Base-by-base conservation (phyloP, 2,797 vertebrate genomes). In the Paramormyrops hopkinsi region DNA sequence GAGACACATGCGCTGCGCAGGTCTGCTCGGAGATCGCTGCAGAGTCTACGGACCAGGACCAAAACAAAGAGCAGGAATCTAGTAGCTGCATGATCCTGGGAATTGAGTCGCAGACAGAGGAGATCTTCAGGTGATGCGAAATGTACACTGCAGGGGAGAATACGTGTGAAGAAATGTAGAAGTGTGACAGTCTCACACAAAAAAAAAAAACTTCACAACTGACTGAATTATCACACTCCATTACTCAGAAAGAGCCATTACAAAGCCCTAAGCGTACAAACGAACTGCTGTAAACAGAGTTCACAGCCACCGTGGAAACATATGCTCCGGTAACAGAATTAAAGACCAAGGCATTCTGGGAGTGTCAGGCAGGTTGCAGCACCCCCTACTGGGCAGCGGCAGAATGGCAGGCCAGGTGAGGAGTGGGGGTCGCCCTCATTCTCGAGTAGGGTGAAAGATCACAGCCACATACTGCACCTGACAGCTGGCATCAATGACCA, bases 321-420 rank as follows among this genome's bases (percentile, higher is more conserved):
- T 51, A 85, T 50, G 48, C 41, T 46, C 9, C 48, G 2, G 9
- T n/a, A 25, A 85, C 46, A 85, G 44, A 91, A 90, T 90, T 87
- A 37, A 59, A 65, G 89, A 83, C 89, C 54, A 25, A 82, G 14
- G 88, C 4, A 1, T 92, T 90, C 65, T 91, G 90, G 86, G 88
- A 90, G 90, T 51, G 9, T 48, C n/a, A 85, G 37, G 37, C 37
- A 84, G 82, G 88, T 83, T 88, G 90, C 62, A 50, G 69, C 50
- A 89, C 89, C 84, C 65, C 46, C 83, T 46, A 91, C 29, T 76
- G 69, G 29, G 33, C 14, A 17, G 69, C 7, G 4, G 9, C 14
- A 14, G 69, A 76, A 76, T 37, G 11, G 12, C 69, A 41, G 33
- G 62, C 3, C 2, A 12, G 62, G 62, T 65, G 29, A 65, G 62